Evolutionary conservation across 2,797 vertebrate genomes (phyloP), one percentile per base, ranked within the genome.

Genomic region (Darevskia mixta): DNA sequence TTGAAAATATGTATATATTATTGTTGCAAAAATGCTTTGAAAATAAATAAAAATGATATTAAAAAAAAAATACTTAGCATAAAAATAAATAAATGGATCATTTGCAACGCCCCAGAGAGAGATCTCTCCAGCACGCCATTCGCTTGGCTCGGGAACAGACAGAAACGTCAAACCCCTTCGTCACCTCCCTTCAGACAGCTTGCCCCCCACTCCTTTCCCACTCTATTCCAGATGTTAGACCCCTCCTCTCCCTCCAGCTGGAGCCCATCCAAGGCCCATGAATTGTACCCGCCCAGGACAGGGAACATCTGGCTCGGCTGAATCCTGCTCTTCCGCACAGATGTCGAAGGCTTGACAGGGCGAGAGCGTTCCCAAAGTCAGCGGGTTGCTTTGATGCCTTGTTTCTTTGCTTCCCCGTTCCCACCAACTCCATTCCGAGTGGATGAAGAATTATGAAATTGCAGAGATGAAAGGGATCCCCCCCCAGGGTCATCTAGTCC

Each of bases 281-380:
- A 49, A 71, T 72, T 67, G 32, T 25, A 79, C 35, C 81, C 35
- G 45, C 66, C 55, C 23, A 6, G 1, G n/a, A 49, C 5, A 18
- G 23, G 49, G 67, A 88, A 79, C 82, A 88, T 88, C 82, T 88
- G 87, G 82, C 2, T 64, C 67, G 27, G 86, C 78, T 73, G 49
- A 66, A 43, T 49, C 13, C 43, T 7, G 9, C 67, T 81, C 78
- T 81, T 67, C 3, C 3, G 27, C 82, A 72, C 6, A 38, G 27
- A 79, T 35, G 76, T 10, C 5, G 13, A 27, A 17, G 67, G 20
- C 13, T 43, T 15, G 20, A 11, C 1, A 3, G 18, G 66, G 27
- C 27, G 35, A 13, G 71, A 45, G 61, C 1, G 1, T 61, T 49
- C 69, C 45, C 77, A 27, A 38, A 78, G 58, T 29, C 41, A 5